Conservation (phyloP, 2,888 invertebrate genomes). For the Neoitamus cyanurus region DNA sequence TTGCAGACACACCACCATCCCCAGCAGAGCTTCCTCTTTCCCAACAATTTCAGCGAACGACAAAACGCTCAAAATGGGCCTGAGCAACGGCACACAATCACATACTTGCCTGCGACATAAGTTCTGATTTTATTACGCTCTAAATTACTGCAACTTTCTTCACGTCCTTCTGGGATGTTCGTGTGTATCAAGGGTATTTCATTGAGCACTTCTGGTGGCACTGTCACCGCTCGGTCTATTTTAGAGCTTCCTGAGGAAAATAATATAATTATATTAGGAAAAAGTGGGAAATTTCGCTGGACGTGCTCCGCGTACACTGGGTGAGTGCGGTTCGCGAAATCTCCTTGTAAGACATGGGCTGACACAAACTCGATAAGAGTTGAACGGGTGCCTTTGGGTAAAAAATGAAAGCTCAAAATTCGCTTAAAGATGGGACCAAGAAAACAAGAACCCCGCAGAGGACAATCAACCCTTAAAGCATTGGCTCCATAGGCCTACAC, state of each 20-base stretch:
- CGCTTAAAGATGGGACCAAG: slow-evolving; percentile 15
- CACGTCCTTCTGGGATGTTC: slow-evolving; percentile 11
- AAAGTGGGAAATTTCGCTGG: neutral
- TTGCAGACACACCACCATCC: neutral
- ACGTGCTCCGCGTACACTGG: neutral
- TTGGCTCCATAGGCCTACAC: slow-evolving; percentile 34
- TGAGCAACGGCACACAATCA: neutral
- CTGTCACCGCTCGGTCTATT: slow-evolving; percentile 3
- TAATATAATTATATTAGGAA: neutral
- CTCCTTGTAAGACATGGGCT: neutral
- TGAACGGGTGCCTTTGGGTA: neutral
- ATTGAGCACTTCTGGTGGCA: slow-evolving; percentile 3
- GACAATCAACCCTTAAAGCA: slow-evolving; percentile 43
- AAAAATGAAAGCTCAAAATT: slow-evolving; percentile 24
- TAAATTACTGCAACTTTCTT: slow-evolving; percentile 45
- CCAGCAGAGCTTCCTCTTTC: neutral
- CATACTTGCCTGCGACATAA: slow-evolving; percentile 23
- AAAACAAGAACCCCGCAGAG: slow-evolving; percentile 30
- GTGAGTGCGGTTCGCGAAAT: neutral
- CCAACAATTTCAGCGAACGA: neutral
- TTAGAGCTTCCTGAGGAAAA: neutral
- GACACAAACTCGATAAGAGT: neutral
- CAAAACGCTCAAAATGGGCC: neutral
- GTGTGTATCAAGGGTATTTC: neutral
- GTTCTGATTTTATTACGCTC: slow-evolving; percentile 41